Evolutionary conservation across 2,888 invertebrate species (phyloP), one percentile per base, ranked within the genome.

Genomic region (Spialia ferax): DNA sequence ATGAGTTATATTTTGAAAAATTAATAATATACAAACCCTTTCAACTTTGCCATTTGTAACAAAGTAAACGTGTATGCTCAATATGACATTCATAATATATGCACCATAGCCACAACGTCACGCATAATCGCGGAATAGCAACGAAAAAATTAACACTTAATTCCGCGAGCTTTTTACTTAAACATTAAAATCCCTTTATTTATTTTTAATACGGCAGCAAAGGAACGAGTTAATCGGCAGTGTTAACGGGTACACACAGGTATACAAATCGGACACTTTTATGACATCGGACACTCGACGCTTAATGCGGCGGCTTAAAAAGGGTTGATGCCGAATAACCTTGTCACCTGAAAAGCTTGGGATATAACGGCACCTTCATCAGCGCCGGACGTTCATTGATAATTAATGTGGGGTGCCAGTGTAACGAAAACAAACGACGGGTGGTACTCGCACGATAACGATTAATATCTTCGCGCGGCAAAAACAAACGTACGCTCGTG

Each of bases 371-470:
- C 86, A 92, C 93, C 93, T 92, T 85, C 91, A 91, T 93, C 93
- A 93, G 79, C 82, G 79, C 85, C 85, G 91, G 91, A 91, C 92
- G 88, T 86, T 93, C 93, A 93, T 93, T 93, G 93, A 91, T 93
- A 93, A 93, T 93, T 93, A 93, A 93, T 92, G 93, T 88, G 86
- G 76, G 86, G 83, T 86, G 91, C 88, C 91, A 91, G 80, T 82
- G 85, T 91, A 92, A 93, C 92, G 93, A 93, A 91, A 91, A 93
- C 91, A 93, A 93, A 93, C 91, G 92, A 92, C 88, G 86, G 81
- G 83, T 82, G 87, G 87, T 82, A 87, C 88, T 89, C 90, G 89
- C 87, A 86, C 89, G 89, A 89, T 91, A 87, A 89, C 93, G 92
- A 93, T 93, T 93, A 92, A 93, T 93, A 93, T 93, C 92, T 89